Base-by-base conservation (phyloP, 2,888 invertebrate genomes). In the Galerucella nymphaeae region DNA sequence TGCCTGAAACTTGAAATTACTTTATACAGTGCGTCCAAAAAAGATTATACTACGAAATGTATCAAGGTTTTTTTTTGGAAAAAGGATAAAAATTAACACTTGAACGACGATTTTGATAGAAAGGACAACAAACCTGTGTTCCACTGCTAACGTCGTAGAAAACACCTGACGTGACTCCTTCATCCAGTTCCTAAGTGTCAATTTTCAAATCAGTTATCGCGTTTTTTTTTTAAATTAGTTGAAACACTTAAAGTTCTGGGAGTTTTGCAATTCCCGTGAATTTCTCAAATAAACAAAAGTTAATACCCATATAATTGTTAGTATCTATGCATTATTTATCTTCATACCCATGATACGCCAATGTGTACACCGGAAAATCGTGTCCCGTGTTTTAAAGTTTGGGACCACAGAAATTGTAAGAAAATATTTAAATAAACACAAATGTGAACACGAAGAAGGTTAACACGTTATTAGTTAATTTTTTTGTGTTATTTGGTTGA, bases 101-200 rank as follows among this genome's bases (percentile, higher is more conserved):
- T 72, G 48, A 72, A 71, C 74, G 74, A 71, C 74, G 75, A 75
- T 76, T 75, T 75, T 78, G 78, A 76, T 78, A 78, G 76, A 80
- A 78, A 80, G 79, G 79, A 79, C 74, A 80, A 81, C 86, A 86
- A 86, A 86, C 86, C 86, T 86, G 86, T 82, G 83, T 85, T 81
- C 84, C 84, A 83, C 82, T 84, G 84, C 84, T 82, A 82, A 84
- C 83, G 80, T 85, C 85, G 83, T 84, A 85, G 84, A 83, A 84
- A 82, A 85, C 84, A 84, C 85, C 84, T 81, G 84, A 82, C 81
- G 84, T 83, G 84, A 83, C 84, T 84, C 85, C 84, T 81, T 86
- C 86, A 79, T 86, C 86, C 85, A 86, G 85, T 82, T 86, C 86
- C 86, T 86, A 86, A 86, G 85, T 85, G 85, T 85, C 82, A 85